Base-by-base conservation (phyloP, 2,113 vertebrate species). In the Odontesthes bonariensis region DNA sequence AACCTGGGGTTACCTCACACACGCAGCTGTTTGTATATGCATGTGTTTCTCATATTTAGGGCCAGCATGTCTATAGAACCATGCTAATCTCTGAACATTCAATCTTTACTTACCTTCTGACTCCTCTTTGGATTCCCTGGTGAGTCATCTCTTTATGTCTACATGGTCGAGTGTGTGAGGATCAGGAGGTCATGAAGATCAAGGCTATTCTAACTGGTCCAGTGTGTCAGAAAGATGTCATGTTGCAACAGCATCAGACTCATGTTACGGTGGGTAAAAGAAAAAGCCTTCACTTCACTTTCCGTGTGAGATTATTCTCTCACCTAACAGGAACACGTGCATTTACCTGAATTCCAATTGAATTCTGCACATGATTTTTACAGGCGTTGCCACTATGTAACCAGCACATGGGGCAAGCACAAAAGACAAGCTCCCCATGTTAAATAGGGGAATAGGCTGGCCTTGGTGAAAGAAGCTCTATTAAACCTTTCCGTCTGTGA, bases 161-260 rank as follows among this genome's bases (percentile, higher is more conserved):
- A 7, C 46, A 49, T 47, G 47, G 46, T 57, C 55, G 54, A 8
- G 55, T 69, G 81, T 75, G 65, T 4, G 11, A 17, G 19, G 75
- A 82, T 90, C 58, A 63, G 54, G 13, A 70, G 86, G 87, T 89
- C 78, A 64, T 44, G 67, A 13, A 38, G 46, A 8, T 49, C 17
- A 8, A 49, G 46, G 46, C 17, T 49, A 19, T 62, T 60, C 79
- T 90, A 88, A 90, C 66, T 60, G 63, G 86, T 92, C 75, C 85
- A 86, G 66, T 77, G 69, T 91, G 87, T 88, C 81, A 75, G 32
- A 67, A 35, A 78, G 70, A 84, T 85, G 87, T 70, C 66, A 62
- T 57, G 64, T 74, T 88, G 80, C 76, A 86, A 81, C 74, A 76
- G 54, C 20, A 69, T 40, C 5, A 14, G 68, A 63, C 51, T 89